Base-by-base conservation (phyloP, 2,113 vertebrate species). In the Crypturellus undulatus region DNA sequence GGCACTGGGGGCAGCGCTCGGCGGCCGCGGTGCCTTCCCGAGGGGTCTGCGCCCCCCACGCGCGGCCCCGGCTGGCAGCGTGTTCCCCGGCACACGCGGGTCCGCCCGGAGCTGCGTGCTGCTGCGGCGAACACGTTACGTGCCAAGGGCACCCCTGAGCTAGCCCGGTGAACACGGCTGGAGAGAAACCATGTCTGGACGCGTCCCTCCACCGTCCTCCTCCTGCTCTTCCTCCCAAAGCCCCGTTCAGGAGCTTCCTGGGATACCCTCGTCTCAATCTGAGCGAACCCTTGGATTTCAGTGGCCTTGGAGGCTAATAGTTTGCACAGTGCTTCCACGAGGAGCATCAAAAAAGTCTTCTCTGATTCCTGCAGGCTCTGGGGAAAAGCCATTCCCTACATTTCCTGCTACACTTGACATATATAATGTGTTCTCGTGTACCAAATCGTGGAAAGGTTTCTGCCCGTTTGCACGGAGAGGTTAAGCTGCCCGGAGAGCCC, bases 361-460 rank as follows among this genome's bases (percentile, higher is more conserved):
- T 42, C 40, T 42, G 40, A 42, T 13, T 42, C 40, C 10, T 42
- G 51, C 21, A 43, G 10, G 18, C n/a, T 62, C 26, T 24, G 6
- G 38, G n/a, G 12, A 79, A 83, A 11, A 79, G 3, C 38, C 26
- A 9, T 32, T 62, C n/a, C 45, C 62, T 17, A 40, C 5, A 60
- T 75, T 79, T 60, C 25, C 49, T 69, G 17, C 32, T 47, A 79
- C 47, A 4, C 26, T 42, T 71, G 34, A 4, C 16, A 18, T 43
- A 60, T 2, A 1, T 26, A 21, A 38, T 7, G n/a, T 59, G 14
- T 67, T 73, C 6, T 30, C 65, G 51, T 21, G 14, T 70, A 54
- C 25, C 56, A 51, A 43, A 25, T 1, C 5, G 8, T 3, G 0
- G 6, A 40, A 32, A 60, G 3, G 20, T 77, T 45, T 7, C 32